Evolutionary conservation across 1,140 invertebrate species (phyloP), one percentile per base, ranked within the genome.

Genomic region (Babylonia areolata): DNA sequence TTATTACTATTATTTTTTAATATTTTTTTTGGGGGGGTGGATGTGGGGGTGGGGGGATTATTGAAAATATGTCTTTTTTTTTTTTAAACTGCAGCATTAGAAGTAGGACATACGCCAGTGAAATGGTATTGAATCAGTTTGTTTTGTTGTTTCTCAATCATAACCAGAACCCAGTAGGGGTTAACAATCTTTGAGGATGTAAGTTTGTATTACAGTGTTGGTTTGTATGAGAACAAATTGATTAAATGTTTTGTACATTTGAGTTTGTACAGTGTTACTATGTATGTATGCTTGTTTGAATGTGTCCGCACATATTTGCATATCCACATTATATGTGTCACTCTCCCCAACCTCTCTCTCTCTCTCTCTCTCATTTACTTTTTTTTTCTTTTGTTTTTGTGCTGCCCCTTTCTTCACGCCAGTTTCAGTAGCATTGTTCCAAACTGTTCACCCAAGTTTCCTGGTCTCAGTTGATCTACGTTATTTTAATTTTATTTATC

Each of bases 171-270:
- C 28, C 5, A 64, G 58, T 23, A 28, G 5, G 28, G 58, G 58
- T 12, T 64, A 64, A 23, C n/a, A 23, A 64, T 64, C 28, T 64
- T 12, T 64, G 23, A 75, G 12, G 31, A 37, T 20, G 73, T 75
- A n/a, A n/a, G n/a, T 39, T 37, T 75, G 11, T 75, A 75, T 39
- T 75, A 39, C 37, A 75, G 58, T 79, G 39, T 42, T 42, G 28
- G 37, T 42, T 80, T 80, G 40, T 51, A 80, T 54, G 33, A 80
- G 46, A 54, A 80, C 42, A 80, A 54, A 54, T 31, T 80, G 78
- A 80, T 80, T 80, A 51, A 80, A 77, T 42, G 75, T 39, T 77
- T 77, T 77, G 75, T 77, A 77, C 37, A 77, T 40, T 75, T 35
- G 5, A 69, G 64, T 31, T 28, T 73, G 35, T 73, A 17, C 35